A percentile compares a stretch with the other conserved stretches of the same genome.
Conservation (phyloP, 1,140 invertebrate species). For the Drosophila parvula region DNA sequence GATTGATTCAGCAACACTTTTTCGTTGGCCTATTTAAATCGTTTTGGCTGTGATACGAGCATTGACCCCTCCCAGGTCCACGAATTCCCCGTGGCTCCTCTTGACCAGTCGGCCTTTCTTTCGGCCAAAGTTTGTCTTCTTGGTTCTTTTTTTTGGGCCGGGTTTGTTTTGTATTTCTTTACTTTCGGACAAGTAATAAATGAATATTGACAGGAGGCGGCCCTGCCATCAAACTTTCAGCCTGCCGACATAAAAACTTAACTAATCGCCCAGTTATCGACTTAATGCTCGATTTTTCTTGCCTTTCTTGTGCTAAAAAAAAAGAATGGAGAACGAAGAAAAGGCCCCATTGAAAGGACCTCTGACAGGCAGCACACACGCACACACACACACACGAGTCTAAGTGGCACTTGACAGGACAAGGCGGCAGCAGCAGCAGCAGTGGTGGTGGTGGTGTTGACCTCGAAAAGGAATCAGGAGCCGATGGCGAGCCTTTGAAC, state of each 20-base stretch:
- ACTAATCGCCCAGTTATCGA: slow-evolving; percentile 79
- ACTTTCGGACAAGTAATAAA: slow-evolving; percentile 69
- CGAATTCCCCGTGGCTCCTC: slow-evolving; percentile 12
- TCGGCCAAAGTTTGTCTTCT: slow-evolving; percentile 24
- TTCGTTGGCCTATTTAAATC: slow-evolving; percentile 9
- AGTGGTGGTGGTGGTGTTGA: slow-evolving; percentile 36
- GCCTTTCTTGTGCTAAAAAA: slow-evolving; percentile 46
- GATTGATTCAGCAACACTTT: slow-evolving; percentile 35
- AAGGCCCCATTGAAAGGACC: slow-evolving; percentile 68
- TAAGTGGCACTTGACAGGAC: slow-evolving; percentile 69
- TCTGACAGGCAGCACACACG: slow-evolving; percentile 47
- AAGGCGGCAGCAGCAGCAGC: slow-evolving; percentile 33
- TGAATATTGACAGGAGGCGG: slow-evolving; percentile 75
- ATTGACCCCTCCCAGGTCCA: not conserved
- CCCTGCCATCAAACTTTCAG: slow-evolving; percentile 37
- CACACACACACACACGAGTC: slow-evolving; percentile 24
- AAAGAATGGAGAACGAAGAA: slow-evolving; percentile 21
- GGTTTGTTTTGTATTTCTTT: slow-evolving; percentile 37
- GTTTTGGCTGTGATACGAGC: not conserved
- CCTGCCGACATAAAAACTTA: slow-evolving; percentile 75
- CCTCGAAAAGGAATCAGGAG: slow-evolving; percentile 58
- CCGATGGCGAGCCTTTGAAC: slow-evolving; percentile 64
- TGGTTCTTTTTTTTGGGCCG: not conserved
- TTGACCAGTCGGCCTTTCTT: slow-evolving; percentile 4
- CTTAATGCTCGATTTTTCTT: slow-evolving; percentile 72